Percentiles rank a stretch among this genome's conserved stretches.
Evolutionary conservation across 2,888 invertebrate species (phyloP).

Genomic region (Formica aserva): DNA sequence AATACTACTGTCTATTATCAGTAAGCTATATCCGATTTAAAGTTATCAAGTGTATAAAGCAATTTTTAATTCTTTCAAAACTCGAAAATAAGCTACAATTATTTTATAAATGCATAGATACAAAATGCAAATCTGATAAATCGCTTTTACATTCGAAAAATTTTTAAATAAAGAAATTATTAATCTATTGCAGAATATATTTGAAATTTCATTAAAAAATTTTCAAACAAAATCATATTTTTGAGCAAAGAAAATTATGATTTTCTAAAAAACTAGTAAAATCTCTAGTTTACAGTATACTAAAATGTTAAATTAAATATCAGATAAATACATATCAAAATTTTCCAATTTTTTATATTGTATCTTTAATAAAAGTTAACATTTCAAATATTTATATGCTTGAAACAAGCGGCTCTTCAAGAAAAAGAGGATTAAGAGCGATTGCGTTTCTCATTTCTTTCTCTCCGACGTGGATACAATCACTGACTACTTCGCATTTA

Average conservation of each 20-base stretch:
- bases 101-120: not conserved
- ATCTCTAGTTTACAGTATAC: not conserved
- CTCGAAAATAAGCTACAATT: not conserved
- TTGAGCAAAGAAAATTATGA: not conserved
- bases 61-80: not conserved
- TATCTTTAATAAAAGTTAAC: not conserved
- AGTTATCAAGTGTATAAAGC: not conserved
- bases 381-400: not conserved
- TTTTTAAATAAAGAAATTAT: not conserved
- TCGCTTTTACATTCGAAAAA: not conserved
- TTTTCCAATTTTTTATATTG: not conserved
- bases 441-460: not conserved
- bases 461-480: slow-evolving; percentile 1
- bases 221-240: not conserved
- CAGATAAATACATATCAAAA: not conserved
- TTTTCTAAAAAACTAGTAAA: not conserved
- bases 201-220: not conserved
- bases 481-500: slow-evolving; percentile 38
- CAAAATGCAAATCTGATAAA: not conserved
- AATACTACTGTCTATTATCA: not conserved
- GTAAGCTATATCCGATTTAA: not conserved
- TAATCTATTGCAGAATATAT: not conserved
- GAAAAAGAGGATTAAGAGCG: not conserved
- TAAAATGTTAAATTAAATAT: not conserved
- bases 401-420: not conserved